Conservation (phyloP, 2,888 invertebrate genomes). For the Salpingus planirostris region DNA sequence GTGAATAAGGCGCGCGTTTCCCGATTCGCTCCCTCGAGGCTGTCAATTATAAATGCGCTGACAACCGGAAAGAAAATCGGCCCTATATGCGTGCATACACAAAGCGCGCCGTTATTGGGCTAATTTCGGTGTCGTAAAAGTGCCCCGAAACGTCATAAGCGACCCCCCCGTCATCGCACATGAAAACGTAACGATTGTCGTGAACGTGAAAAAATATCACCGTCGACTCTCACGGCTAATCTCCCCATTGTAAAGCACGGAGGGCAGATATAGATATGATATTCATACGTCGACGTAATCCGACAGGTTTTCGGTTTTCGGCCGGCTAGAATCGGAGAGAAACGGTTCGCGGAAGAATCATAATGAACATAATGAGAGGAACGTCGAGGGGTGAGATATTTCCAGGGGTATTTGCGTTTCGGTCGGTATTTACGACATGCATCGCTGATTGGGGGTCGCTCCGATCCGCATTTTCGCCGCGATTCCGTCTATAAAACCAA, state of each 20-base stretch:
- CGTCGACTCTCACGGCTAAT: slow-evolving; percentile 26
- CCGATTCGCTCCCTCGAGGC: too few species aligned
- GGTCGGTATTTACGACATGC: slow-evolving; percentile 9
- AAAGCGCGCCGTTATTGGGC: slow-evolving; percentile 16
- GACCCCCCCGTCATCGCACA: slow-evolving; percentile 19
- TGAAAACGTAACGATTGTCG: slow-evolving; percentile 26
- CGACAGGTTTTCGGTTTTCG: slow-evolving; percentile 24
- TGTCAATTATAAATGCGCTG: too few species aligned
- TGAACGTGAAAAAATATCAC: slow-evolving; percentile 24
- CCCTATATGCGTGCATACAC: too few species aligned
- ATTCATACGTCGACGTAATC: slow-evolving; percentile 32
- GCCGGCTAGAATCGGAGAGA: too few species aligned
- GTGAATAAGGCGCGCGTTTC: too few species aligned
- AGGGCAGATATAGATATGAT: slow-evolving; percentile 29
- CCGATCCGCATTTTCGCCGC: slow-evolving; percentile 15
- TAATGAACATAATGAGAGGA: slow-evolving; percentile 13
- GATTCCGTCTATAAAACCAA: slow-evolving; percentile 23
- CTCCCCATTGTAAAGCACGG: slow-evolving; percentile 23
- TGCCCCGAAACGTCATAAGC: slow-evolving; percentile 20
- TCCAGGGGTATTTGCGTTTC: slow-evolving; percentile 10
- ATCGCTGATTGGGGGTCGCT: slow-evolving; percentile 13
- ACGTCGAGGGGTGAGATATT: too few species aligned
- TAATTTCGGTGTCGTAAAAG: slow-evolving; percentile 12
- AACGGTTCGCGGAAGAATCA: slow-evolving; percentile 9
- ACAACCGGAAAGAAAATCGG: too few species aligned